phyloP scores from a whole-genome alignment of 2,797 vertebrate genomes.

The Loriculus beryllinus region DNA sequence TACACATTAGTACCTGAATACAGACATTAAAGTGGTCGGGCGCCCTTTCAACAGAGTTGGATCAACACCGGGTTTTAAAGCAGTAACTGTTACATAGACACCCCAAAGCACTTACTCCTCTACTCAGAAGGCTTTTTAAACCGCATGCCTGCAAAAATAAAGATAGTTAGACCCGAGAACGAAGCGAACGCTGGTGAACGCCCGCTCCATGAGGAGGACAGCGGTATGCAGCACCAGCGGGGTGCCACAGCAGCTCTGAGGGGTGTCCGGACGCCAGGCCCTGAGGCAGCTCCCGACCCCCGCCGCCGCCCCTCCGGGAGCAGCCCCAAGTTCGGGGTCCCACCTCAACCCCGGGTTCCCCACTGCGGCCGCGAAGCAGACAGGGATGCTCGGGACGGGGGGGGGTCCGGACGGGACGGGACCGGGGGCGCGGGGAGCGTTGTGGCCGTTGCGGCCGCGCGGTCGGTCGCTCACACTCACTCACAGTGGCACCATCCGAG shows the following conservation, averaged over 20 bases:
- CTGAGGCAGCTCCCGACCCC: background rate
- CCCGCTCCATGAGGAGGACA: background rate
- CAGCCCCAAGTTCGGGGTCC: background rate
- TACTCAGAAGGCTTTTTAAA: background rate
- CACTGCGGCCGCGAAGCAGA: background rate
- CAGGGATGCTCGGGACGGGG: background rate
- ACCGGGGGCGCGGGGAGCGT: background rate
- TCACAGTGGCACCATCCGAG: slow-evolving; percentile 99
- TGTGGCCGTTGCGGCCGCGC: background rate
- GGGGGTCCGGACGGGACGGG: background rate
- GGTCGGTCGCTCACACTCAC: slow-evolving; percentile 56
- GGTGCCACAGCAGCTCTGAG: background rate
- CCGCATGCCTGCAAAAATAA: background rate
- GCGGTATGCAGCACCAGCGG: background rate
- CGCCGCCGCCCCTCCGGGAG: background rate
- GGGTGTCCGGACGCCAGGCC: background rate
- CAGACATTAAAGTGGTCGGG: background rate
- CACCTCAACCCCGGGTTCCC: background rate
- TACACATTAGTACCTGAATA: background rate
- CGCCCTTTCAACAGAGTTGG: background rate
- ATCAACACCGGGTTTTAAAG: background rate
- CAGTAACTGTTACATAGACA: background rate
- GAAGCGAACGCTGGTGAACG: background rate
- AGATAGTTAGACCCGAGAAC: background rate
- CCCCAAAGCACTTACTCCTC: background rate